phyloP scores from a whole-genome alignment of 1,140 invertebrate species.

The Drosophila guanche region DNA sequence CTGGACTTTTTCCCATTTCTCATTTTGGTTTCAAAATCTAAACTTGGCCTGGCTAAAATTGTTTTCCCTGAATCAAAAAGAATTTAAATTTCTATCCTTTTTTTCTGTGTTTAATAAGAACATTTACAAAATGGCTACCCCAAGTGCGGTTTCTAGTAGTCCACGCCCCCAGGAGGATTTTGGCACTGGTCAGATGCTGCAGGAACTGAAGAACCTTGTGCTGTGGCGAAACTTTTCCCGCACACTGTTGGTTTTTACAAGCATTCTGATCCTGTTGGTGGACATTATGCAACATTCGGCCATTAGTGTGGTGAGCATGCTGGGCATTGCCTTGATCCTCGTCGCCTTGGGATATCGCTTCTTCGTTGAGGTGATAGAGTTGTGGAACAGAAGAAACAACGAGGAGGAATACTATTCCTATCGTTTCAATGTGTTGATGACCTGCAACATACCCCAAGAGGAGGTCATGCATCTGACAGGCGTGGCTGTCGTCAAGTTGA shows the following conservation, averaged over 20 bases:
- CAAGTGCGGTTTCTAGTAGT: conserved; percentile 2
- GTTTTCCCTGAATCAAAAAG: too few relatives aligned
- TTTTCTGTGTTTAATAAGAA: too few relatives aligned
- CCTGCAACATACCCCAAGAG: conserved; percentile 46
- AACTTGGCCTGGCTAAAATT: too few relatives aligned
- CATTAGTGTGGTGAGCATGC: conserved; percentile 61
- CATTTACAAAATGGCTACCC: not conserved
- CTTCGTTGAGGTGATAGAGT: conserved; percentile 8
- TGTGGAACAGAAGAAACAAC: conserved; percentile 22
- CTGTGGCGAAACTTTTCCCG: conserved; percentile 53
- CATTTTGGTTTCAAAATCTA: too few relatives aligned
- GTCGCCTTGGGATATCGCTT: conserved; percentile 35
- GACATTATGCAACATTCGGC: conserved; percentile 55
- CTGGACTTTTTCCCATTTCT: too few relatives aligned
- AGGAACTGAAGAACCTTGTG: conserved; percentile 32
- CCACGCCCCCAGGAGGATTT: not conserved
- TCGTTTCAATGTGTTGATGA: conserved; percentile 19
- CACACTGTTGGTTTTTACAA: conserved; percentile 34
- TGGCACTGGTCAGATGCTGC: conserved; percentile 1
- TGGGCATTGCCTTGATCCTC: conserved; percentile 39
- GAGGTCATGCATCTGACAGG: conserved; percentile 34
- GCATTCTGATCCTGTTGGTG: conserved; percentile 40
- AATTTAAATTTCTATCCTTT: too few relatives aligned
- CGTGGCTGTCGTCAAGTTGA: conserved; percentile 25
- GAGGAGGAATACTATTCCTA: conserved; percentile 11